Evolutionary conservation across 2,797 vertebrate species (phyloP), one percentile per base, ranked within the genome.

Genomic region (Alca torda): DNA sequence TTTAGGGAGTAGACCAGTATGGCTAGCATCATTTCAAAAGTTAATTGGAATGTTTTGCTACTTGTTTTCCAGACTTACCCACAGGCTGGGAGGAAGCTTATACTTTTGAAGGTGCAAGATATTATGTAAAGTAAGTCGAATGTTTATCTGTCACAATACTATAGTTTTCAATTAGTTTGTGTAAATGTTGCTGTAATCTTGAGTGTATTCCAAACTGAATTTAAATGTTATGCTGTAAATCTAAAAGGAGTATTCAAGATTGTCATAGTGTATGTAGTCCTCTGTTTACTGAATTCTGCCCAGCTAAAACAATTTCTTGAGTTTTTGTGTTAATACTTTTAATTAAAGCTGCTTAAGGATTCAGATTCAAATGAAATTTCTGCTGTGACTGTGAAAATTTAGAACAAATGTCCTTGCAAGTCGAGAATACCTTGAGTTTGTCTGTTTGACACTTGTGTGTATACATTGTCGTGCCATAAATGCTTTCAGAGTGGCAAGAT

Each of bases 61-160:
- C 54, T 94, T 89, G 83, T 97, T 57, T 98, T 93, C 61, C 98
- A 99, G 99, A 99, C 98, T 98, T 99, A 96, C 99, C 99, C 68
- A 99, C 99, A n/a, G 99, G 99, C 91, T 99, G 99, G 99, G 99
- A 99, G 96, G 99, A 99, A 98, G 99, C 99, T 35, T 99, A 98
- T 94, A 99, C 99, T 59, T 99, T 99, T 92, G 99, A 99, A 98
- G 99, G 99, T 93, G 99, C 99, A 69, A 98, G 99, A 95, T 99
- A 99, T 93, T 99, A 99, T 97, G 99, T 99, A 97, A 99, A 99
- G 99, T 99, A 98, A 99, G 99, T 98, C 56, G 59, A 59, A 67
- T 41, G 16, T 64, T 93, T 43, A 63, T 69, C 70, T 72, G 43
- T 70, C 81, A 57, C 70, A 73, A 63, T 93, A 25, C 41, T 91